These are phyloP conservation scores for Hippocampus mohnikei DNA, from an alignment of 2,113 vertebrate genomes.

Conservation along the genomic window DNA sequence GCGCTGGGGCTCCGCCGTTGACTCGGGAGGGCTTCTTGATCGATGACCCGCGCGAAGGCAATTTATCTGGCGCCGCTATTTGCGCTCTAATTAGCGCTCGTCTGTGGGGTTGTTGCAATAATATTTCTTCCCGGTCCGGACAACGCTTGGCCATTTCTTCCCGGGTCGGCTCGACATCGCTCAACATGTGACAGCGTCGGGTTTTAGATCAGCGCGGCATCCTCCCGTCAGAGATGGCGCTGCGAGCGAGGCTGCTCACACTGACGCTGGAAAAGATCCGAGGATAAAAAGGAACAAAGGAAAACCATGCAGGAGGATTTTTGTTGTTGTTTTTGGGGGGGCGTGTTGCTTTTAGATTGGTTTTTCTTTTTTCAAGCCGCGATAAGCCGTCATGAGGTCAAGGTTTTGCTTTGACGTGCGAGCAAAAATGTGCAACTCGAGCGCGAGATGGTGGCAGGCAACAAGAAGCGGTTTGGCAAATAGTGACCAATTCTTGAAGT, in stretches of 20 bases:
- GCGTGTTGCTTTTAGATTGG: no score
- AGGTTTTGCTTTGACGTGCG: no score
- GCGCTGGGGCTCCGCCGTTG: neutral
- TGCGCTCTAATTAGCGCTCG: conserved; percentile 4
- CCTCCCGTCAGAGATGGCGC: conserved; percentile 6
- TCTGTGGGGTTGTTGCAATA: conserved; percentile 10
- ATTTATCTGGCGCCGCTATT: neutral
- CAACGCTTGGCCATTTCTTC: conserved; percentile 7
- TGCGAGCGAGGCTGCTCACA: neutral
- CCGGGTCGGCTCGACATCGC: conserved; percentile 16
- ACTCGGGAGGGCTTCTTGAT: neutral
- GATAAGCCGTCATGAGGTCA: no score
- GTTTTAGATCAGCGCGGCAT: conserved; percentile 3
- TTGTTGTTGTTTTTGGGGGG: no score
- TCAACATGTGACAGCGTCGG: neutral
- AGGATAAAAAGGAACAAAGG: neutral
- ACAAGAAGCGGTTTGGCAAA: no score
- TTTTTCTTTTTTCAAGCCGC: no score
- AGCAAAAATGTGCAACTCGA: no score
- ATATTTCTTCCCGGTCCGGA: conserved; percentile 10
- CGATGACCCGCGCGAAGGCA: neutral
- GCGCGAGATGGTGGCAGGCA: no score
- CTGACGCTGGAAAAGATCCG: neutral
- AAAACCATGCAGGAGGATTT: no score
- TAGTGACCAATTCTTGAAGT: no score